These are phyloP conservation scores for Aegypius monachus DNA, from an alignment of 2,113 vertebrate genomes.

Conservation along the genomic window DNA sequence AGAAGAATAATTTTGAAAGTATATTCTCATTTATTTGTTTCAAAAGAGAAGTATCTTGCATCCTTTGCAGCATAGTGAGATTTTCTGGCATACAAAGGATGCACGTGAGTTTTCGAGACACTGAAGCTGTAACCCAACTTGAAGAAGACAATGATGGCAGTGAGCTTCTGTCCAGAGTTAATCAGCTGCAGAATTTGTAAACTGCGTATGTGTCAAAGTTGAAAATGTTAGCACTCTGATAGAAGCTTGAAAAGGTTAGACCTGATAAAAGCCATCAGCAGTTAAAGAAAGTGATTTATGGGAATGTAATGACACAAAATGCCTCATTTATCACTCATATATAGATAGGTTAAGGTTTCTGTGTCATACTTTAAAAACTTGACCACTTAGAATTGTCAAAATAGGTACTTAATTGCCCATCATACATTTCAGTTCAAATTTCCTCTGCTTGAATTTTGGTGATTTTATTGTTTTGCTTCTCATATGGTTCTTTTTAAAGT, in stretches of 20 bases:
- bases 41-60: background rate
- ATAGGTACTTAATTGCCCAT: constrained; percentile 79
- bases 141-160: constrained; percentile 74
- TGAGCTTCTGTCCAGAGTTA: constrained; percentile 84
- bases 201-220: constrained; percentile 95
- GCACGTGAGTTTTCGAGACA: constrained; percentile 46
- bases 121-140: constrained; percentile 68
- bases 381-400: constrained; percentile 88
- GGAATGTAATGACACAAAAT: constrained; percentile 95
- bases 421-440: constrained; percentile 76
- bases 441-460: constrained; percentile 65
- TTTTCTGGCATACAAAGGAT: constrained; percentile 47
- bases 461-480: constrained; percentile 67
- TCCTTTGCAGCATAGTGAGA: background rate
- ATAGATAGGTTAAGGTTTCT: constrained; percentile 91
- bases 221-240: constrained; percentile 97
- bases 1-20: background rate
- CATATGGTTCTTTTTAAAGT: constrained; percentile 72
- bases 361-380: constrained; percentile 90
- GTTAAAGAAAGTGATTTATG: constrained; percentile 96
- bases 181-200: constrained; percentile 97
- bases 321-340: constrained; percentile 96
- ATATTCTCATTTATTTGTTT: constrained; percentile 1
- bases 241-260: constrained; percentile 99
- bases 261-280: constrained; percentile 98